Base-by-base conservation (phyloP, 2,888 invertebrate species). In the Drosophila borborema region DNA sequence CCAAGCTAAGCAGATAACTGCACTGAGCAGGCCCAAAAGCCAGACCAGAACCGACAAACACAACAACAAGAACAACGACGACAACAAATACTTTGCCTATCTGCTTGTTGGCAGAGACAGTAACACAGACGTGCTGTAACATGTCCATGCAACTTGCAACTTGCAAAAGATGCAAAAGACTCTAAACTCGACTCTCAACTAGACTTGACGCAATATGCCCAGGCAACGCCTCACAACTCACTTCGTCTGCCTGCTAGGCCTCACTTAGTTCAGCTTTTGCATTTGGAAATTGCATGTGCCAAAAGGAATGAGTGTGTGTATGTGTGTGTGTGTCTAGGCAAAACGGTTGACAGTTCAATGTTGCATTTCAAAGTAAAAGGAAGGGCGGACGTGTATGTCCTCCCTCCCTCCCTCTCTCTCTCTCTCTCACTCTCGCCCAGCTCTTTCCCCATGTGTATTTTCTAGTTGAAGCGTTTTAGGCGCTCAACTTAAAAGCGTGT, bases 271-370 rank as follows among this genome's bases (percentile, higher is more conserved):
- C 23, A 53, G 72, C 55, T 66, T 74, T 74, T 82, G 89, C 89
- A 88, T 83, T 82, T 85, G 69, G 60, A 85, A 82, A 88, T 87
- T 88, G 86, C 86, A 85, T 88, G 86, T 85, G 85, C 76, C 85
- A 83, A 84, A 72, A 76, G 85, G 82, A 85, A 64, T 78, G 40
- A 41, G 55, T 20, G 20, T 8, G 61, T 46, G 18, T 7, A 2
- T 40, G 40, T 40, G 40, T 40, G 38, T 40, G 40, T 16, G 16
- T 40, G 36, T n/a, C 73, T 66, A 28, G 36, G 28, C 51, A 56
- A 53, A 81, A 66, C 70, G 83, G 89, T 84, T 89, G 84, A 84
- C 89, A 84, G 89, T 84, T 89, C 87, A 89, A 89, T 84, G 84
- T 84, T 89, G 89, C 84, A 80, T 81, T 74, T 67, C 79, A 73